A percentile compares a stretch with the other conserved stretches of the same genome.
These are phyloP conservation scores for Planiliza haematocheilus DNA, from an alignment of 2,113 vertebrate genomes.

Conservation along the genomic window DNA sequence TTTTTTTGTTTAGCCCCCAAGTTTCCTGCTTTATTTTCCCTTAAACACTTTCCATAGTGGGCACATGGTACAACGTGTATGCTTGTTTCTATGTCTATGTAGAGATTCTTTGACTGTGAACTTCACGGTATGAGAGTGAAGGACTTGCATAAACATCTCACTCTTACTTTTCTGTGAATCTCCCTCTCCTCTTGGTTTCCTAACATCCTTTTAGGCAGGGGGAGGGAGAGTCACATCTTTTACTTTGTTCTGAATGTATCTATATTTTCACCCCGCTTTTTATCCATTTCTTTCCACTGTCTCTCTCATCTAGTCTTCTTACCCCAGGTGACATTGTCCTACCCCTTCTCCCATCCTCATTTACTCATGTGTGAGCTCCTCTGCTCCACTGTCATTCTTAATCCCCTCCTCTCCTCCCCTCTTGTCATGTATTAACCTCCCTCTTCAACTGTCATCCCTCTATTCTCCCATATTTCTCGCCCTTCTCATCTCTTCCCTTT, in stretches of 20 bases:
- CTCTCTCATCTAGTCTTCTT: slow-evolving; percentile 16
- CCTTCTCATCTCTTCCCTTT: slow-evolving; percentile 13
- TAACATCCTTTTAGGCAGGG: not conserved
- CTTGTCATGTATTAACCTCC: slow-evolving; percentile 40
- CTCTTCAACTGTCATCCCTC: slow-evolving; percentile 25
- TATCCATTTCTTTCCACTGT: not conserved
- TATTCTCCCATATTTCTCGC: not conserved
- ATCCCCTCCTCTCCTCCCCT: slow-evolving; percentile 30
- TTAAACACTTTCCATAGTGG: too few species aligned
- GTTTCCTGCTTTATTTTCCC: too few species aligned
- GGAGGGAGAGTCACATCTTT: slow-evolving; percentile 6
- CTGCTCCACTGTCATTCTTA: slow-evolving; percentile 39
- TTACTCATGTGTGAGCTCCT: slow-evolving; percentile 16
- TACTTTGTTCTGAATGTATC: slow-evolving; percentile 12
- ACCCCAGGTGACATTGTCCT: slow-evolving; percentile 32
- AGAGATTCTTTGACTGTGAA: too few species aligned
- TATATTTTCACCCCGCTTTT: not conserved
- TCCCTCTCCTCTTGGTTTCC: not conserved
- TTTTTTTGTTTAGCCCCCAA: too few species aligned
- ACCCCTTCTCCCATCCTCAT: slow-evolving; percentile 21
- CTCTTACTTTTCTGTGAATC: not conserved
- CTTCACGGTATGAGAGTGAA: not conserved
- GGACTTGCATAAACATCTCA: not conserved
- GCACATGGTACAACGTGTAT: too few species aligned
- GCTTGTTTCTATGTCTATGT: too few species aligned